Evolutionary conservation across 1,140 invertebrate genomes (phyloP).

Genomic region (Lepidurus apus): DNA sequence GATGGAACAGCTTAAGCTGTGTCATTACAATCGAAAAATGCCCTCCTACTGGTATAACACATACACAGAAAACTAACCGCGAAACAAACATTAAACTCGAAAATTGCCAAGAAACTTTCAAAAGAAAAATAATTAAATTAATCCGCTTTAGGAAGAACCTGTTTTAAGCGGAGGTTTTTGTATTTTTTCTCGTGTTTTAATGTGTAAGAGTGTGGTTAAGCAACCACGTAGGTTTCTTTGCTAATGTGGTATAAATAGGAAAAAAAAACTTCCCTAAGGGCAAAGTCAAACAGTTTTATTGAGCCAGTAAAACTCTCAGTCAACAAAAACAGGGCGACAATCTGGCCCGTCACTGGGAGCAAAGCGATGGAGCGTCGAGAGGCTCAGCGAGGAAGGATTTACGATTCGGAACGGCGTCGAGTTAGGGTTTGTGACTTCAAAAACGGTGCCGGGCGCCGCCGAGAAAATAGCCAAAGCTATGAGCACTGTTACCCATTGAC

Average conservation of each 20-base stretch:
- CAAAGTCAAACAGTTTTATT: conserved; percentile 2
- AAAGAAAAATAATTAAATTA: background rate
- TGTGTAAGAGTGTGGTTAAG: no score
- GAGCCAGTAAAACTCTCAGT: background rate
- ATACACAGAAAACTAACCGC: background rate
- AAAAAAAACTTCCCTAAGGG: background rate
- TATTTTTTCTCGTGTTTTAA: no score
- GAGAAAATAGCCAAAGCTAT: conserved; percentile 6
- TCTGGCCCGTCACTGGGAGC: conserved; percentile 20
- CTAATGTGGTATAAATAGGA: background rate
- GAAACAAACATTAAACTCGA: background rate
- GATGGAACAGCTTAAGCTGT: conserved; percentile 3
- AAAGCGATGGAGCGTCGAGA: conserved; percentile 12
- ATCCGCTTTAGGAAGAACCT: background rate
- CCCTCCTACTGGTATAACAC: background rate
- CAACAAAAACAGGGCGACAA: conserved; percentile 8
- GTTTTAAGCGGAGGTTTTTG: no score
- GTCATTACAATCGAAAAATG: conserved; percentile 14
- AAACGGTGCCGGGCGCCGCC: conserved; percentile 6
- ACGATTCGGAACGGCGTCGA: conserved; percentile 20
- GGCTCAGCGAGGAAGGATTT: conserved; percentile 20
- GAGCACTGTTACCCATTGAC: conserved; percentile 6
- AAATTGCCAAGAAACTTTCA: background rate
- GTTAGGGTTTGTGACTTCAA: conserved; percentile 15
- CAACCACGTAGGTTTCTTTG: background rate